These are phyloP conservation scores for Parapsyche elsis DNA, from an alignment of 1,140 invertebrate genomes.

Conservation along the genomic window DNA sequence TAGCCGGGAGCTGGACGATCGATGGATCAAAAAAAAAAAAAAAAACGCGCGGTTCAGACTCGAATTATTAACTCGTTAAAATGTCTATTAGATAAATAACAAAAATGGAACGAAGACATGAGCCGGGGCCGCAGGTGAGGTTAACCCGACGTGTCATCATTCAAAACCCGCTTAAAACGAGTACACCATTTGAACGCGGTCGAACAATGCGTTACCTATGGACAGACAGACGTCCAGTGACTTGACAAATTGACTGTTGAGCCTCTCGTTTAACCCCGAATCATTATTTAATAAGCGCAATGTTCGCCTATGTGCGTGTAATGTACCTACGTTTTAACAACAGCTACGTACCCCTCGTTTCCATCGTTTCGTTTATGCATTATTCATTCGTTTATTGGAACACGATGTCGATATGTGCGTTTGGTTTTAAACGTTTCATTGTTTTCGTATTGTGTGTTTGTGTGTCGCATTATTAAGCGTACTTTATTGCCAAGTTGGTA, in stretches of 20 bases:
- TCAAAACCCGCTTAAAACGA: too few relatives aligned
- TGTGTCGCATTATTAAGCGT: too few relatives aligned
- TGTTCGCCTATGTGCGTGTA: too few relatives aligned
- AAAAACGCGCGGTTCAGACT: neutral
- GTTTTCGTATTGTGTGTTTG: too few relatives aligned
- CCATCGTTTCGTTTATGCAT: neutral
- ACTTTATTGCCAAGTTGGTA: too few relatives aligned
- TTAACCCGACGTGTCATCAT: neutral
- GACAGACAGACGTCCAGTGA: neutral
- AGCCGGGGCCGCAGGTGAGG: neutral
- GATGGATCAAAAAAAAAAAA: neutral
- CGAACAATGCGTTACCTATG: too few relatives aligned
- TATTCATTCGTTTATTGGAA: neutral
- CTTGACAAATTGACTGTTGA: neutral
- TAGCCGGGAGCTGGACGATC: neutral
- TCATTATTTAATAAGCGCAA: constrained; percentile 14
- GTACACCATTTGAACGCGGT: too few relatives aligned
- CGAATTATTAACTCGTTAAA: constrained; percentile 30
- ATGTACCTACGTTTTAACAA: neutral
- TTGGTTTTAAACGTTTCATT: too few relatives aligned
- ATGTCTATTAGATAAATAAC: neutral
- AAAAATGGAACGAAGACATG: neutral
- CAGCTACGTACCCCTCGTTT: neutral
- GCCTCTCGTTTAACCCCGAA: neutral
- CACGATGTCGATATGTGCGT: too few relatives aligned